A percentile compares a stretch with the other conserved stretches of the same genome.
phyloP scores from a whole-genome alignment of 2,888 invertebrate genomes.

The Rhodophaea formosa region DNA sequence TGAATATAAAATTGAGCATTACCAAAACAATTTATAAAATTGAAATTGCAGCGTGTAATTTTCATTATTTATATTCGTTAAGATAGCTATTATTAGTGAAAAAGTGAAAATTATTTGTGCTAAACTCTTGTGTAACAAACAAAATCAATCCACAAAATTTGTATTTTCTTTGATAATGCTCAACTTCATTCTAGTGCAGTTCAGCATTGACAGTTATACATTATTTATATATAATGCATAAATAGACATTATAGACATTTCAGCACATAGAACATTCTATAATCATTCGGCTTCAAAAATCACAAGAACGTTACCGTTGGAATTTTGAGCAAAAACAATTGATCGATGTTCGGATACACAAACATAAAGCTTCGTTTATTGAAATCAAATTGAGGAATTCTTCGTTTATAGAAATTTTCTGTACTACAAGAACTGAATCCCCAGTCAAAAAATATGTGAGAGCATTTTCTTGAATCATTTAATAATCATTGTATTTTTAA shows the following conservation, averaged over 20 bases:
- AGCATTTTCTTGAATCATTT: no score
- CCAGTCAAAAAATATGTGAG: no score
- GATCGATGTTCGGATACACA: neutral
- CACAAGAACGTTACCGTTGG: neutral
- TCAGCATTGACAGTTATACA: neutral
- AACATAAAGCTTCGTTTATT: neutral
- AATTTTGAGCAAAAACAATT: slow-evolving; percentile 6
- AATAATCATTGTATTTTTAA: no score
- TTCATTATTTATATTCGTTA: neutral
- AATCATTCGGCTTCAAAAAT: neutral
- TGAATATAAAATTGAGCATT: neutral
- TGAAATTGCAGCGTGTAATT: neutral
- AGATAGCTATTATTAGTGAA: neutral
- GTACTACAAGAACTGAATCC: no score
- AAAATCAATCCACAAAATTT: neutral
- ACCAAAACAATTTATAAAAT: neutral
- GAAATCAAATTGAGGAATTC: neutral
- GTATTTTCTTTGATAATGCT: neutral
- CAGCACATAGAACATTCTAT: neutral
- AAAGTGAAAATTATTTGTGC: slow-evolving; percentile 2
- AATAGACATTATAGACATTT: neutral
- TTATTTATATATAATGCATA: neutral
- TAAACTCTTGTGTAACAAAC: neutral
- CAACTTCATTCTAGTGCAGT: neutral
- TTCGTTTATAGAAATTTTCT: neutral